Percentiles rank a stretch among this genome's conserved stretches.
These are phyloP conservation scores for Aphelocoma californica DNA, from an alignment of 2,797 vertebrate genomes.

Conservation along the genomic window DNA sequence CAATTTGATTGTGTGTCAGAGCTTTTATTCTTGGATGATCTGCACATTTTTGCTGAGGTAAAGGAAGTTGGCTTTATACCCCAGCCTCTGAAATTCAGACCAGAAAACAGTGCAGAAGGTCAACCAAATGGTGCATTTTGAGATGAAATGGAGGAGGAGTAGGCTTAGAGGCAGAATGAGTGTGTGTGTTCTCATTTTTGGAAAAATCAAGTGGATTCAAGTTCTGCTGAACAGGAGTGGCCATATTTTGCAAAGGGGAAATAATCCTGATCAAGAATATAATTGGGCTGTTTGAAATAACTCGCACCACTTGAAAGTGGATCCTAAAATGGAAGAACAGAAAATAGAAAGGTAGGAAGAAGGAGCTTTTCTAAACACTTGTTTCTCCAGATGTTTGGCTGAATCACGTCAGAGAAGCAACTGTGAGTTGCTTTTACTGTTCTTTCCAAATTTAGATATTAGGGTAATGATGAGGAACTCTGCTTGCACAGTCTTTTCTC, in stretches of 20 bases:
- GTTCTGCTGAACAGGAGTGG: not conserved
- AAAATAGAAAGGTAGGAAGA: not conserved
- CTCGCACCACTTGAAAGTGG: not conserved
- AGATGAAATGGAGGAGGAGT: not conserved
- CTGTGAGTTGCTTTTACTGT: not conserved
- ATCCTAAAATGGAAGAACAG: not conserved
- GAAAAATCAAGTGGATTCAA: not conserved
- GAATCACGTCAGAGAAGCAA: not conserved
- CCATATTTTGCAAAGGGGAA: not conserved
- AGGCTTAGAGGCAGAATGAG: not conserved
- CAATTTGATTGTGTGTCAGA: rapidly evolving
- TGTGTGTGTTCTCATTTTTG: not conserved
- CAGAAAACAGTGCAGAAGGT: not conserved
- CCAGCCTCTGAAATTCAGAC: not conserved
- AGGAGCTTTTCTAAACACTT: not conserved
- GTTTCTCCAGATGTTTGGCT: not conserved
- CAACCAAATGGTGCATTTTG: not conserved
- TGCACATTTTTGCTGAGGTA: not conserved
- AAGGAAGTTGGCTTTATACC: not conserved
- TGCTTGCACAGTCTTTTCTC: not conserved
- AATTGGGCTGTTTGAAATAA: not conserved
- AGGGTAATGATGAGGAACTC: not conserved
- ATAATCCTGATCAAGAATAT: not conserved
- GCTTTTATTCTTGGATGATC: not conserved
- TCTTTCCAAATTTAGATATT: not conserved